phyloP scores from a whole-genome alignment of 2,113 vertebrate genomes.

The Chauna torquata region DNA sequence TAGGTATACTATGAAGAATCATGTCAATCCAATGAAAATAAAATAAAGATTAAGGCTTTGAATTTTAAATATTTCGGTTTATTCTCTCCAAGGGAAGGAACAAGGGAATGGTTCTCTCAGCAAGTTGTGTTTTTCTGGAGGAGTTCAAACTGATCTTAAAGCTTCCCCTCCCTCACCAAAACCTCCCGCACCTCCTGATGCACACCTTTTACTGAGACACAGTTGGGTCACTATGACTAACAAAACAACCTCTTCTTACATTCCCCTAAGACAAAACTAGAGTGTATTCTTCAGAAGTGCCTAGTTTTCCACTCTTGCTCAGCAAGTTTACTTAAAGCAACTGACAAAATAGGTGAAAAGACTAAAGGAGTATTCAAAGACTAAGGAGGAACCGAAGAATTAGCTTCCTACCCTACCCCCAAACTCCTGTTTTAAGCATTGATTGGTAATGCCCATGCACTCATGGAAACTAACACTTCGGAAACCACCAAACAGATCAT shows the following conservation, averaged over 20 bases:
- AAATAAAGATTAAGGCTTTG: neutral
- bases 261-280: neutral
- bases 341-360: too few relatives aligned
- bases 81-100: neutral
- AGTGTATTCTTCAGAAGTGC: neutral
- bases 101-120: neutral
- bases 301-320: neutral
- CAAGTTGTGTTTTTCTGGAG: neutral
- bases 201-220: neutral
- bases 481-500: conserved; percentile 30
- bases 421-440: neutral
- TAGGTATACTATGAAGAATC: neutral
- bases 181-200: neutral
- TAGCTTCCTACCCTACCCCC: neutral
- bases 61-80: neutral
- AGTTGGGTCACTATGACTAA: neutral
- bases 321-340: too few relatives aligned
- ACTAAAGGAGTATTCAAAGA: neutral
- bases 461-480: neutral
- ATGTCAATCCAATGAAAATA: neutral
- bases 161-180: neutral
- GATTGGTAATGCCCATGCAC: neutral
- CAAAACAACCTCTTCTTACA: neutral
- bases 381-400: neutral
- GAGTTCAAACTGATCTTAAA: neutral